phyloP scores from a whole-genome alignment of 2,888 invertebrate species.

The Helleia helle region DNA sequence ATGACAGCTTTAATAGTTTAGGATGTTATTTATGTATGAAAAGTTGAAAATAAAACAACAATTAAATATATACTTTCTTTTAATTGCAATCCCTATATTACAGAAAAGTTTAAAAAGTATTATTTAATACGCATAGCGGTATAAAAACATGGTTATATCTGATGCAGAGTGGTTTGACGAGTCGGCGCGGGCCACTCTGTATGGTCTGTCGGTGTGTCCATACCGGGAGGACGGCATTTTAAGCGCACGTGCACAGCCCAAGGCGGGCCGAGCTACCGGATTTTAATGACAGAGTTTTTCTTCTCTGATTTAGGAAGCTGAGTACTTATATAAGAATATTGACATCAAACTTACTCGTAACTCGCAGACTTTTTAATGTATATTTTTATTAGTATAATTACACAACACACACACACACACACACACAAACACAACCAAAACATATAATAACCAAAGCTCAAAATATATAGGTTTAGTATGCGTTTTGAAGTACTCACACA shows the following conservation, averaged over 20 bases:
- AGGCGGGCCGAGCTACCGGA: constrained; percentile 53
- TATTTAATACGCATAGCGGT: constrained; percentile 27
- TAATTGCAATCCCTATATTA: constrained; percentile 15
- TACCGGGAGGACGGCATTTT: constrained; percentile 31
- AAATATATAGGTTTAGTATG: no score
- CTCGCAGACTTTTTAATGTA: no score
- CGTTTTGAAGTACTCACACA: no score
- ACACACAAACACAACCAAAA: no score
- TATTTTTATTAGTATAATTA: no score
- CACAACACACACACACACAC: no score
- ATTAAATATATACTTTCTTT: constrained; percentile 29
- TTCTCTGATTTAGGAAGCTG: constrained; percentile 18
- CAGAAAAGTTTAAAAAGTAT: constrained; percentile 8
- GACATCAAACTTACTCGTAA: no score
- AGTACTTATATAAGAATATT: no score
- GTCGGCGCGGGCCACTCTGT: constrained; percentile 26
- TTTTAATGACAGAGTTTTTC: constrained; percentile 39
- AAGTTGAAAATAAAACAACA: constrained; percentile 23
- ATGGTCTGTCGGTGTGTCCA: constrained; percentile 20
- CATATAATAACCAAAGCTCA: no score
- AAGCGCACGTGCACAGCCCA: constrained; percentile 54
- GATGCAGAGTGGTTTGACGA: constrained; percentile 45
- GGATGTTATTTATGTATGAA: constrained; percentile 46
- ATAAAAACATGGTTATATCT: constrained; percentile 29
- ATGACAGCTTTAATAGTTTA: constrained; percentile 63